A percentile compares a stretch with the other conserved stretches of the same genome.
Conservation (phyloP, 2,113 vertebrate genomes). For the Mesitornis unicolor region DNA sequence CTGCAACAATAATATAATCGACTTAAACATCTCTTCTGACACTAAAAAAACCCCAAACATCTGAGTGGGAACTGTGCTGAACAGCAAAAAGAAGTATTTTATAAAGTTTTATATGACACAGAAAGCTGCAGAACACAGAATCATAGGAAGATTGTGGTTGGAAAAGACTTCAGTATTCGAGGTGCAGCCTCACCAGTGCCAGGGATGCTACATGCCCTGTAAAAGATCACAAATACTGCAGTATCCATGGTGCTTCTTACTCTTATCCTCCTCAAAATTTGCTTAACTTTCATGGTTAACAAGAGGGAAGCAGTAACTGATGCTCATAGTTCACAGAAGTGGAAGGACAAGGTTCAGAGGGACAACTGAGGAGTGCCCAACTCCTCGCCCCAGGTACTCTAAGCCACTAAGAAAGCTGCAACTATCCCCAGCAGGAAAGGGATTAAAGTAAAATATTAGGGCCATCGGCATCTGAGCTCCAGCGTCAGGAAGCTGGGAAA, state of each 20-base stretch:
- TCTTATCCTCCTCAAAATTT: background rate
- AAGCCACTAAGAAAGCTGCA: background rate
- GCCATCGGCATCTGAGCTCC: background rate
- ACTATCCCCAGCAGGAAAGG: background rate
- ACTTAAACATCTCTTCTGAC: background rate
- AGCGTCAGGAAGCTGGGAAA: conserved; percentile 4
- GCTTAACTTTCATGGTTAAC: background rate
- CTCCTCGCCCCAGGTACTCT: background rate
- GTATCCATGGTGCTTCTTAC: background rate
- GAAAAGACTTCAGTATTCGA: too few relatives aligned
- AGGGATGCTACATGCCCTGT: background rate
- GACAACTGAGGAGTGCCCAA: accelerated
- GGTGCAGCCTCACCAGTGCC: too few relatives aligned
- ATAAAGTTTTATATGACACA: background rate
- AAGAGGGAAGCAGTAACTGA: background rate
- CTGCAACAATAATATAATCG: background rate
- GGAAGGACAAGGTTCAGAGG: background rate
- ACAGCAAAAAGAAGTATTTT: background rate
- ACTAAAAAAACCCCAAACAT: background rate
- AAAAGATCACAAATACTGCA: background rate
- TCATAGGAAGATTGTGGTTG: too few relatives aligned
- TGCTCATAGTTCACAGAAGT: background rate
- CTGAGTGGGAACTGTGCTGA: background rate
- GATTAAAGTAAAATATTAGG: background rate
- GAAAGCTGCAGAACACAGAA: background rate